A percentile compares a stretch with the other conserved stretches of the same genome.
Evolutionary conservation across 2,797 vertebrate genomes (phyloP).

Genomic region (Trachurus trachurus): DNA sequence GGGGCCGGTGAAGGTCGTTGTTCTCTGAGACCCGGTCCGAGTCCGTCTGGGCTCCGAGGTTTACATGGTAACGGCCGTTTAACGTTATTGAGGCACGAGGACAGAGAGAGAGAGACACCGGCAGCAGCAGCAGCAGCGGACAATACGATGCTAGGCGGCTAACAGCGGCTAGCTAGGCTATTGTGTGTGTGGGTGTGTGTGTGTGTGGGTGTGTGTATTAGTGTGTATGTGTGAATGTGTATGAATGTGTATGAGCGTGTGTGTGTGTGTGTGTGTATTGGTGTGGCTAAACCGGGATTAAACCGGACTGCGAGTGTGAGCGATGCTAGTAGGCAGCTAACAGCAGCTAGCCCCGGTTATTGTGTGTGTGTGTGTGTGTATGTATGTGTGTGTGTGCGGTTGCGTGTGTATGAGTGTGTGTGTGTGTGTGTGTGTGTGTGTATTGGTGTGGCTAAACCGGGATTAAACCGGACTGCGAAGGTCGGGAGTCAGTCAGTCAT

Average conservation of each 20-base stretch:
- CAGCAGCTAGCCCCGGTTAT: constrained; percentile 46
- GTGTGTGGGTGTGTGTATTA: neutral
- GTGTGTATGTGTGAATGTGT: neutral
- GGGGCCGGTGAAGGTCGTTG: neutral
- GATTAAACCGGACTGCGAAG: constrained; percentile 66
- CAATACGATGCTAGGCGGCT: constrained; percentile 72
- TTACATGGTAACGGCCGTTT: neutral
- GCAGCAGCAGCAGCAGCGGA: constrained; percentile 47
- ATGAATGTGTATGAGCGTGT: no score
- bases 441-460: constrained; percentile 44
- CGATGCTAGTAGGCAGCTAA: constrained; percentile 61
- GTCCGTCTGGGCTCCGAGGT: neutral
- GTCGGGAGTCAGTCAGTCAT: neutral
- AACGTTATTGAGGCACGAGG: neutral
- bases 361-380: constrained; percentile 30
- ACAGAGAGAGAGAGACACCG: constrained; percentile 39
- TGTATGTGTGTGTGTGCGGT: no score
- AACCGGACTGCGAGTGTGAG: constrained; percentile 14
- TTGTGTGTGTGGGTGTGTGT: constrained; percentile 29
- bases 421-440: neutral
- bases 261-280: neutral
- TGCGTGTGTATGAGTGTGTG: neutral
- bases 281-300: constrained; percentile 73
- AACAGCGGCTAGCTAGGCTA: constrained; percentile 41
- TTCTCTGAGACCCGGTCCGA: neutral